These are phyloP conservation scores for Vespertilio murinus DNA, from an alignment of 2,797 vertebrate species.

Conservation along the genomic window DNA sequence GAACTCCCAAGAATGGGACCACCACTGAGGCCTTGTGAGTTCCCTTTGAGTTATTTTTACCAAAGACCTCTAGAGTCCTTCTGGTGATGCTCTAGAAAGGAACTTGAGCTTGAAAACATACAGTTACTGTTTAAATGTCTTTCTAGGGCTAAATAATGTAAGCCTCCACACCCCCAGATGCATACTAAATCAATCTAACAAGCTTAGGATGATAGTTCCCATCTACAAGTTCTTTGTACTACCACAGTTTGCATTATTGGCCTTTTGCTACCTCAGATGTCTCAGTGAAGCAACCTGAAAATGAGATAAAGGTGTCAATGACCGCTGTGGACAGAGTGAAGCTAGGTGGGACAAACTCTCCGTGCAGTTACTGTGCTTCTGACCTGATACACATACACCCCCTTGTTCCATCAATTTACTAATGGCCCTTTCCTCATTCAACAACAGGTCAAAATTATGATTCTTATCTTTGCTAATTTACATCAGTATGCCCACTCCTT, in stretches of 20 bases:
- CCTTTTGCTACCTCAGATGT: accelerated
- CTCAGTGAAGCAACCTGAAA: neutral
- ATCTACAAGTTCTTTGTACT: neutral
- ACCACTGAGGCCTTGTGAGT: neutral
- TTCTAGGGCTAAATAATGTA: neutral
- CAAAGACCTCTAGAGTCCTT: neutral
- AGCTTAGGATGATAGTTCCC: neutral
- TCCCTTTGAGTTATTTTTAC: slow-evolving; percentile 16
- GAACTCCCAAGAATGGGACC: neutral
- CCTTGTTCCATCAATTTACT: neutral
- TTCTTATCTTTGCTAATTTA: neutral
- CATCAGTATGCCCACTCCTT: neutral
- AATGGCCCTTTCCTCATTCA: neutral
- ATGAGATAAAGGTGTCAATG: neutral
- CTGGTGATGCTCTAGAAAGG: slow-evolving; percentile 31
- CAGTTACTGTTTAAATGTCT: neutral
- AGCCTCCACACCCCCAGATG: neutral
- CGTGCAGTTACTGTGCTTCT: neutral
- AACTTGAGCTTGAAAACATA: neutral
- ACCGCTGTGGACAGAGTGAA: neutral
- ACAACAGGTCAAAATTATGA: neutral
- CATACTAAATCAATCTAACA: neutral
- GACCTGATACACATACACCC: neutral
- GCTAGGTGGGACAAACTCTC: neutral
- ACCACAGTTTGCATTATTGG: neutral